Percentiles rank a stretch among this genome's conserved stretches.
These are phyloP conservation scores for Sus scrofa DNA, from an alignment of 2,113 vertebrate genomes.

Conservation along the genomic window DNA sequence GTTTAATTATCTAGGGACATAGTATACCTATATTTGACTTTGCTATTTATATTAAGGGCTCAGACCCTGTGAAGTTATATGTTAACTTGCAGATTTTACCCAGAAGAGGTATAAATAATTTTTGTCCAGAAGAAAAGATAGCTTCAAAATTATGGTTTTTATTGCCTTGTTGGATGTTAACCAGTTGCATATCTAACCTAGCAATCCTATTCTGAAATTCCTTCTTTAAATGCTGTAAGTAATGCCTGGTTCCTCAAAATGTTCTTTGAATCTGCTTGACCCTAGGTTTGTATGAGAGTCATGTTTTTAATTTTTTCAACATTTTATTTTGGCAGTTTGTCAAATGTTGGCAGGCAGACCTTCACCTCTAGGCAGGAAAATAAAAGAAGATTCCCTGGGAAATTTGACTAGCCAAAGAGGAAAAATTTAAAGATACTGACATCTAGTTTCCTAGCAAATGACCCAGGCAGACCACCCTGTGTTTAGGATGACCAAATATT, in stretches of 20 bases:
- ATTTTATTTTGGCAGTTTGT: constrained; percentile 32
- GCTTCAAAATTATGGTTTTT: constrained; percentile 1
- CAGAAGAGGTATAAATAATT: constrained; percentile 6
- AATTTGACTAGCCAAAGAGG: neutral
- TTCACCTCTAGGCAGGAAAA: neutral
- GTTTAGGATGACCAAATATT: neutral
- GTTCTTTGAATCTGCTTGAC: neutral
- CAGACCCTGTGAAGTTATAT: neutral
- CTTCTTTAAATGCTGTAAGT: neutral
- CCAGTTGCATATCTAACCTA: neutral
- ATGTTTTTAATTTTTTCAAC: constrained; percentile 6
- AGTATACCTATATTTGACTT: constrained; percentile 22
- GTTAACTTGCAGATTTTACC: neutral
- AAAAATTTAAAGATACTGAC: neutral
- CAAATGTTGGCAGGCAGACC: neutral
- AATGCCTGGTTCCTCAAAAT: neutral
- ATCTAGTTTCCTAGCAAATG: neutral
- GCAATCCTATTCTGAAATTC: constrained; percentile 4
- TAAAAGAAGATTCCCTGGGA: neutral
- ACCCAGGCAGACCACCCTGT: neutral
- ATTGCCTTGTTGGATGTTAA: neutral
- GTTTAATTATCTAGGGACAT: constrained; percentile 45
- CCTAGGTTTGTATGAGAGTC: constrained; percentile 6
- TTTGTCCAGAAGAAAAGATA: neutral
- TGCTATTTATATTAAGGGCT: constrained; percentile 7